Evolutionary conservation across 2,113 vertebrate genomes (phyloP).

Genomic region (Cyprinus carpio): DNA sequence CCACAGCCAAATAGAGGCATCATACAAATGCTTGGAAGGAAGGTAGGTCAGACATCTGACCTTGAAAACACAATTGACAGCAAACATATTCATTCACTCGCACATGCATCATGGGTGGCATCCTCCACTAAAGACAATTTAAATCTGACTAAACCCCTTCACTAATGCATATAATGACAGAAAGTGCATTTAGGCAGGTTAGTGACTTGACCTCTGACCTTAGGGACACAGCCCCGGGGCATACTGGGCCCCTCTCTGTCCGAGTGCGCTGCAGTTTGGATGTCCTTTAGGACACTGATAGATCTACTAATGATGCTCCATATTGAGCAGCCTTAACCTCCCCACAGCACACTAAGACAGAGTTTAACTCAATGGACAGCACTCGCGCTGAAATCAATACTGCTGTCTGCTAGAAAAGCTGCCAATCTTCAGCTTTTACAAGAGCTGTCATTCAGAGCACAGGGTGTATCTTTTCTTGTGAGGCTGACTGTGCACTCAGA

Average conservation of each 20-base stretch:
- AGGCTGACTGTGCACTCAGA: neutral
- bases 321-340: constrained; percentile 48
- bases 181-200: constrained; percentile 51
- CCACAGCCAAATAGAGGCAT: neutral
- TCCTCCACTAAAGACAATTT: neutral
- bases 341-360: neutral
- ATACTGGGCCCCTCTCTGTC: neutral
- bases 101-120: constrained; percentile 17
- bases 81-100: constrained; percentile 4
- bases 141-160: constrained; percentile 18
- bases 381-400: constrained; percentile 39
- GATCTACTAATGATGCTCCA: constrained; percentile 50
- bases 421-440: constrained; percentile 14
- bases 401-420: constrained; percentile 10
- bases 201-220: constrained; percentile 53
- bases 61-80: constrained; percentile 8
- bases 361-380: constrained; percentile 40
- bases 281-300: constrained; percentile 48
- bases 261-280: neutral
- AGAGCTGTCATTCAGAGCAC: constrained; percentile 14
- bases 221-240: constrained; percentile 2
- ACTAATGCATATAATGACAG: constrained; percentile 51
- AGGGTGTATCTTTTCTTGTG: neutral
- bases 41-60: constrained; percentile 30
- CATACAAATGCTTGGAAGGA: neutral